Conservation (phyloP, 2,888 invertebrate species). For the Petrolisthes cinctipes region DNA sequence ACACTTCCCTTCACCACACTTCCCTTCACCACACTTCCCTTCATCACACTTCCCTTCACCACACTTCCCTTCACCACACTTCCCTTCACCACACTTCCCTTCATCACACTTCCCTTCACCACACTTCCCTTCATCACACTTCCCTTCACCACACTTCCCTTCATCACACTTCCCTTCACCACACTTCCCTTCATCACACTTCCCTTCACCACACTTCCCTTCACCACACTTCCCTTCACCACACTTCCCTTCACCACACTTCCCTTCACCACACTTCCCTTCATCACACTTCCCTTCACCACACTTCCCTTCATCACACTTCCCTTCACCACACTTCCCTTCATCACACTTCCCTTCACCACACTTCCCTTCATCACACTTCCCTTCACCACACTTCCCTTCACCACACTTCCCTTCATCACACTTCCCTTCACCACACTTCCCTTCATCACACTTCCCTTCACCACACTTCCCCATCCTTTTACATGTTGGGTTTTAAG, state of each 20-base stretch:
- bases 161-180: background rate
- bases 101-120: background rate
- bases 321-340: background rate
- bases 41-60: background rate
- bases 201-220: background rate
- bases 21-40: background rate
- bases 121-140: background rate
- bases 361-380: background rate
- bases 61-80: background rate
- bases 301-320: background rate
- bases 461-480: background rate
- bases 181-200: background rate
- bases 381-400: background rate
- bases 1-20: background rate
- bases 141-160: background rate
- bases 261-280: background rate
- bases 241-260: background rate
- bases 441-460: background rate
- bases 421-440: background rate
- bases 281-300: background rate
- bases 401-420: slow-evolving; percentile 1
- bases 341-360: background rate
- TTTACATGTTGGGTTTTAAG: background rate
- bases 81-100: background rate
- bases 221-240: background rate